These are phyloP conservation scores for Carduelis carduelis DNA, from an alignment of 2,797 vertebrate genomes.

Conservation along the genomic window DNA sequence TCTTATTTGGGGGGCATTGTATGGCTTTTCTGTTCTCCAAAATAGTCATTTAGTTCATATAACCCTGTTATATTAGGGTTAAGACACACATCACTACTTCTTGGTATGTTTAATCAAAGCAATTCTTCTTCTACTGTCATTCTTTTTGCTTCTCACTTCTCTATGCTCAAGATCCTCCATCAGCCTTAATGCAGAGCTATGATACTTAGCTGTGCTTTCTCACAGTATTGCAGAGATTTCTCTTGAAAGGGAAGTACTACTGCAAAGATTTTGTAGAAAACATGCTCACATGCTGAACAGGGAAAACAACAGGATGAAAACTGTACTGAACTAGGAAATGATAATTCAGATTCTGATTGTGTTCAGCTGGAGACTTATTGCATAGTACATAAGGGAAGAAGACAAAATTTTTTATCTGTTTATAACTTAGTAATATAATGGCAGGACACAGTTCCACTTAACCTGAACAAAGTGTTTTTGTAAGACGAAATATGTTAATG, in stretches of 20 bases:
- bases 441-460: neutral
- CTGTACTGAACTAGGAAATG: neutral
- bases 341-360: neutral
- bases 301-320: neutral
- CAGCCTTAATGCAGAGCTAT: neutral
- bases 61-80: neutral
- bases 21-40: neutral
- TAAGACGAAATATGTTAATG: neutral
- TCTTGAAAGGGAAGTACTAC: neutral
- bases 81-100: neutral
- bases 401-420: neutral
- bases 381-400: neutral
- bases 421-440: neutral
- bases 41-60: neutral
- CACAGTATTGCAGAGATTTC: neutral
- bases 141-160: neutral
- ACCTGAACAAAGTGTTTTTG: neutral
- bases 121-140: neutral
- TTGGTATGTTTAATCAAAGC: neutral
- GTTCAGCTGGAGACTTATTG: neutral
- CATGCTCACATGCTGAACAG: neutral
- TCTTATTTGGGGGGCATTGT: fast-evolving
- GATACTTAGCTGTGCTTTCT: neutral
- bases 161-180: neutral
- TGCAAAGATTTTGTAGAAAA: neutral